Evolutionary conservation across 2,113 vertebrate genomes (phyloP).

Genomic region (Pipra filicauda): DNA sequence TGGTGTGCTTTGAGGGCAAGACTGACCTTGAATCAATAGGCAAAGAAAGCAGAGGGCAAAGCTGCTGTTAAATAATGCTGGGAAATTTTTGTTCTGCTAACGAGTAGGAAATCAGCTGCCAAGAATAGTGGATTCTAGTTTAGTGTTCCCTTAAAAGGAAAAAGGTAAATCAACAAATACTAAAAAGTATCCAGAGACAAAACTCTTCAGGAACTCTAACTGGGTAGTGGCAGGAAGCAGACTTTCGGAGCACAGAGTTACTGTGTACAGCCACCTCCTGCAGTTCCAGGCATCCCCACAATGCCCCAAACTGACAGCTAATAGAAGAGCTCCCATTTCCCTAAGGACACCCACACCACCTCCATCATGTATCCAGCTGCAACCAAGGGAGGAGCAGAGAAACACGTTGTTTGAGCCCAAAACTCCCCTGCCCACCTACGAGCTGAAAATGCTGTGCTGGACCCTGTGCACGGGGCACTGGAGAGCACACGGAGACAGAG

Average conservation of each 20-base stretch:
- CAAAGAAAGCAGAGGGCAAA: neutral
- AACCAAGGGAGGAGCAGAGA: neutral
- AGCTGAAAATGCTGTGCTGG: neutral
- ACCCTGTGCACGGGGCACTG: fast-evolving
- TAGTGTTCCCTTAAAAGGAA: neutral
- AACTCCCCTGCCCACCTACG: fast-evolving
- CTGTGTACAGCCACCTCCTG: neutral
- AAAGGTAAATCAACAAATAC: neutral
- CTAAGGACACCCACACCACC: neutral
- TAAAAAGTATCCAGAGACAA: neutral
- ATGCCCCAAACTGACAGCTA: neutral
- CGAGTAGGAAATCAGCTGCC: neutral
- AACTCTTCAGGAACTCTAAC: neutral
- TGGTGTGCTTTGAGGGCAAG: neutral
- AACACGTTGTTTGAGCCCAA: fast-evolving
- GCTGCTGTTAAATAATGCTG: neutral
- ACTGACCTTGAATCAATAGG: neutral
- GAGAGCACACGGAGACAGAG: neutral
- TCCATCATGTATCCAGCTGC: neutral
- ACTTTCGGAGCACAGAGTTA: neutral
- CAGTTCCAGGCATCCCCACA: neutral
- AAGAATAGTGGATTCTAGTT: neutral
- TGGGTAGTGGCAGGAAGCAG: neutral
- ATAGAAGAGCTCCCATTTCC: neutral
- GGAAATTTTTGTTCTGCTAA: neutral